Conservation (phyloP, 2,113 vertebrate genomes). For the Cinclus cinclus region DNA sequence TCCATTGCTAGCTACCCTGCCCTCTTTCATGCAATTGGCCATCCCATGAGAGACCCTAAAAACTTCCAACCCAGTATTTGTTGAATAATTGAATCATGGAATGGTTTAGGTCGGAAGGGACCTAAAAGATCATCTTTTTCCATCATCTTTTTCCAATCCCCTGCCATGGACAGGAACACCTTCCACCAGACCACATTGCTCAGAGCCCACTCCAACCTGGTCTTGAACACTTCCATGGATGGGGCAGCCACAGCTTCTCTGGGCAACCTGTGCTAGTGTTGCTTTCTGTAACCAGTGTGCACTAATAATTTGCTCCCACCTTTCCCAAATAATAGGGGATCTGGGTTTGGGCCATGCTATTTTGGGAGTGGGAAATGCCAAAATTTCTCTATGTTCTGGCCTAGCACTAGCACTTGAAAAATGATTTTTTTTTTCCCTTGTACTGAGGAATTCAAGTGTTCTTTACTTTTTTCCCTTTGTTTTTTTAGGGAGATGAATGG, state of each 20-base stretch:
- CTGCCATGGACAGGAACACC: not conserved
- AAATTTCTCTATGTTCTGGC: not conserved
- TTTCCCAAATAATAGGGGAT: not conserved
- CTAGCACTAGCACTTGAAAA: not conserved
- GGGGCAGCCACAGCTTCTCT: not conserved
- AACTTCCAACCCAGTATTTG: not conserved
- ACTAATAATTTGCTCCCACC: not conserved
- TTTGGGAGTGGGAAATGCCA: not conserved
- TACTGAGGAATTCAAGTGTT: not conserved
- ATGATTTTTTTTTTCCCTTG: not conserved
- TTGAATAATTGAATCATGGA: not conserved
- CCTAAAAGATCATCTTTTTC: not conserved
- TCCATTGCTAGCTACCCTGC: no score
- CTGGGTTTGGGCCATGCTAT: not conserved
- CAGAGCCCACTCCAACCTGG: not conserved
- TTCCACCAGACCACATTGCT: accelerated
- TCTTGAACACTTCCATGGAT: not conserved
- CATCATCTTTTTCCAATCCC: accelerated
- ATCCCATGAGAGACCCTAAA: not conserved
- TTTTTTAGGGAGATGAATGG: not conserved
- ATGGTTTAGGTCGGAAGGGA: not conserved
- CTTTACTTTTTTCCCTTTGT: not conserved
- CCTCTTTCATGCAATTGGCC: not conserved
- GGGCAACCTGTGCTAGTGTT: not conserved
- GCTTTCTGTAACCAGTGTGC: not conserved